Conservation (phyloP, 2,113 vertebrate genomes). For the Regulus satrapa region DNA sequence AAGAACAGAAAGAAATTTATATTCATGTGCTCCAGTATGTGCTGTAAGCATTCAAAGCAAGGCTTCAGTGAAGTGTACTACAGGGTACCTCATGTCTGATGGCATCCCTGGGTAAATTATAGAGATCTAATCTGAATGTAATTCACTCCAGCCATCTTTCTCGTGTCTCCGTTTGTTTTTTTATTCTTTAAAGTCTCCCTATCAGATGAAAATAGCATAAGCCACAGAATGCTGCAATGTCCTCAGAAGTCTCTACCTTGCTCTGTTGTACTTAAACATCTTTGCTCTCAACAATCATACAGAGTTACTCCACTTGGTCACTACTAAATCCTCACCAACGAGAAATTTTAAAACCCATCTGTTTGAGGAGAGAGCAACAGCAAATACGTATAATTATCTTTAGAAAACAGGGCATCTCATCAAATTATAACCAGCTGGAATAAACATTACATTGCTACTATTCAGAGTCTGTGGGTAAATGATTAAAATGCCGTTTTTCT, state of each 20-base stretch:
- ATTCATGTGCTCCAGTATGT: not conserved
- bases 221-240: not conserved
- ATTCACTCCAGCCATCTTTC: not conserved
- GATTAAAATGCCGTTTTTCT: not conserved
- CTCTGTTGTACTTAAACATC: not conserved
- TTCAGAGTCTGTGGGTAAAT: not conserved
- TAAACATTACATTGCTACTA: not conserved
- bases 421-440: not conserved
- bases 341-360: not conserved
- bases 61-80: not conserved
- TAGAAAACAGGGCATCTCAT: not conserved
- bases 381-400: not conserved
- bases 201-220: not conserved
- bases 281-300: not conserved
- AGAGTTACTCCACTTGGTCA: not conserved
- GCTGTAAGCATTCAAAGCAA: not conserved
- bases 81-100: not conserved
- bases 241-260: not conserved
- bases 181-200: not conserved
- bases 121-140: conserved; percentile 19
- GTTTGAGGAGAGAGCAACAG: not conserved
- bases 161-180: not conserved
- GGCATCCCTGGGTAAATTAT: conserved; percentile 22
- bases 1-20: conserved; percentile 9
- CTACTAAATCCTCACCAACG: not conserved